phyloP scores from a whole-genome alignment of 2,113 vertebrate species.

The Turdus rufiventris region DNA sequence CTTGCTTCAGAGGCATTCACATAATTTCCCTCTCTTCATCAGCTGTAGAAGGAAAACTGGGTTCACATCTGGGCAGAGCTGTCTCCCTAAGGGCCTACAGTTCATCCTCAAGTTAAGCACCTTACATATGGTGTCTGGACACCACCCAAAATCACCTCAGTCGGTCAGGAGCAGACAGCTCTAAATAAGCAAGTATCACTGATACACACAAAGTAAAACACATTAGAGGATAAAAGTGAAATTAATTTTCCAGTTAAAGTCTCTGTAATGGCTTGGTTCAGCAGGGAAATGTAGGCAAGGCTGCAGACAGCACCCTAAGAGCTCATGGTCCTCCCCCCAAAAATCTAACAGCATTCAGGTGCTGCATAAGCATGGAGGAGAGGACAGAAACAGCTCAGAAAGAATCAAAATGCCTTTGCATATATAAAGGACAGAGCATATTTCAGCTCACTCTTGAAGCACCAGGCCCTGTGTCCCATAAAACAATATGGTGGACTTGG shows the following conservation, averaged over 20 bases:
- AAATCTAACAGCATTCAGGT: not conserved
- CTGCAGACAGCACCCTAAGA: not conserved
- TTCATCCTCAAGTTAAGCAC: not conserved
- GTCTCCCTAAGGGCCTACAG: not conserved
- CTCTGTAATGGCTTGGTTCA: not conserved
- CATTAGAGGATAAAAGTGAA: not conserved
- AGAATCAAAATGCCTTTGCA: not conserved
- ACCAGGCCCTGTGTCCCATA: not conserved
- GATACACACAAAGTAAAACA: not conserved
- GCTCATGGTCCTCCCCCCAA: rapidly evolving
- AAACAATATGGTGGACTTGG: not conserved
- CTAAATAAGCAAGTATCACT: not conserved
- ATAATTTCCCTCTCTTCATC: not conserved
- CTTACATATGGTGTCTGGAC: not conserved
- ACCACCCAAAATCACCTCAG: not conserved
- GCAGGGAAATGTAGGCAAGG: not conserved
- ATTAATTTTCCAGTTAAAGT: not conserved
- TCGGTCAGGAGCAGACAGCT: not conserved
- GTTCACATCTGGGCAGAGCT: not conserved
- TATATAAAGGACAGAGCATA: not conserved
- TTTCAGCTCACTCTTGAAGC: not conserved
- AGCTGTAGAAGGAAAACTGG: not conserved
- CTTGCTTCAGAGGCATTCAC: not conserved
- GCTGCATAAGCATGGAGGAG: not conserved
- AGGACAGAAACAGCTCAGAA: not conserved